Base-by-base conservation (phyloP, 1,140 invertebrate genomes). In the Diuraphis noxia region DNA sequence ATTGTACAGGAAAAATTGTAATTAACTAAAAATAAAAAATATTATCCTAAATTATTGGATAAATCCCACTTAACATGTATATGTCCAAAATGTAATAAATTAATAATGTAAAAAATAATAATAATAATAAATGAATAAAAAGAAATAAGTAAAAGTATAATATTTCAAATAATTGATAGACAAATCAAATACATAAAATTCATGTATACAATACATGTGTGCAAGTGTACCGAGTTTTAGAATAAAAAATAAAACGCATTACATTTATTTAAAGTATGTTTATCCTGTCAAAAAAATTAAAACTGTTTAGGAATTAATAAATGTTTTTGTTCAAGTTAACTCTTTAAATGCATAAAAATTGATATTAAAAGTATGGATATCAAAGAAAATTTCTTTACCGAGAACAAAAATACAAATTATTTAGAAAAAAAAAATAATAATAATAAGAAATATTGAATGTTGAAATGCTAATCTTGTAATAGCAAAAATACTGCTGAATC, bases 401-500 rank as follows among this genome's bases (percentile, higher is more conserved):
- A 34, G n/a, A 85, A 36, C 43, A 13, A 87, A 88, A 72, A 72
- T 2, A 72, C 21, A 49, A 77, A 38, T 72, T 72, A 77, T 23
- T 8, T 6, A 43, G 17, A 43, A 79, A 90, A 90, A 23, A n/a
- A n/a, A 43, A 72, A 41, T 36, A 86, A 49, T 34, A 19, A 77
- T 77, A 3, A 81, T 81, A 19, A 77, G 43, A 49, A 46, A 19
- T 30, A 46, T 72, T 34, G 19, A 72, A 79, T 38, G 43, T 91
- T 46, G 19, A 38, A 82, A 90, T 34, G 13, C 82, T 91, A 91
- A 40, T 91, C 89, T 82, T 91, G 17, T 52, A 91, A 81, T 52
- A 91, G 10, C 41, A 91, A 79, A 91, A 91, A 91, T 40, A 91
- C 77, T 40, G 89, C 89, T 9, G 89, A 52, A 82, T 91, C 89